Conservation (phyloP, 1,140 invertebrate genomes). For the Chionoecetes opilio region DNA sequence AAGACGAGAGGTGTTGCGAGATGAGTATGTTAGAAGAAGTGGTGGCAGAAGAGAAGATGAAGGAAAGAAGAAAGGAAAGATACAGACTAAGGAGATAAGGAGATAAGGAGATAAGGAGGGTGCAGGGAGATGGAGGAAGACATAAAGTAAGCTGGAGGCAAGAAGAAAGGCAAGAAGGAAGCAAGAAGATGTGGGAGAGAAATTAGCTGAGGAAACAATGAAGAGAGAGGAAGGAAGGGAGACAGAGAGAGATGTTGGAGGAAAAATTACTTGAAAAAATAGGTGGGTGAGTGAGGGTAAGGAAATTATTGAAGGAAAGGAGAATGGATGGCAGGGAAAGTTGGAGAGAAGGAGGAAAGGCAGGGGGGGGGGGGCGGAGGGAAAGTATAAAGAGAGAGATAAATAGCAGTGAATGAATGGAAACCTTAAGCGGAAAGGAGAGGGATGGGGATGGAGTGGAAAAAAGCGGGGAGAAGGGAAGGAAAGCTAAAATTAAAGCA, state of each 20-base stretch:
- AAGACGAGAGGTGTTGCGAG: too few relatives aligned
- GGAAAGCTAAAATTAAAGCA: not conserved
- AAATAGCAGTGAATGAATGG: not conserved
- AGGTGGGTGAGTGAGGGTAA: not conserved
- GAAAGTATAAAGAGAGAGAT: not conserved
- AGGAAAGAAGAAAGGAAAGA: too few relatives aligned
- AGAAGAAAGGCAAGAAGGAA: not conserved
- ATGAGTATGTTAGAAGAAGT: not conserved
- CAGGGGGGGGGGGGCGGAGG: not conserved
- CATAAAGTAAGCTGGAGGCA: slow-evolving; percentile 2
- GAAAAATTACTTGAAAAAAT: too few relatives aligned
- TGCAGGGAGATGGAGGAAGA: not conserved
- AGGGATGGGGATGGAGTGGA: not conserved
- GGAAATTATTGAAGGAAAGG: not conserved
- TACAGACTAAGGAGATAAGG: too few relatives aligned
- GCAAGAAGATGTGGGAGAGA: too few relatives aligned
- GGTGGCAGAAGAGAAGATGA: not conserved
- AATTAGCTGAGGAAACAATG: too few relatives aligned
- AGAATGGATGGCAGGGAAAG: not conserved
- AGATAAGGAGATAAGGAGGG: too few relatives aligned
- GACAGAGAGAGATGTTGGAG: not conserved
- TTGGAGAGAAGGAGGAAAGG: not conserved
- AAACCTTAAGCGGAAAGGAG: too few relatives aligned
- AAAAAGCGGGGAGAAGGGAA: not conserved
- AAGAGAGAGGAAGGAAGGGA: too few relatives aligned